A percentile compares a stretch with the other conserved stretches of the same genome.
These are phyloP conservation scores for Caenorhabditis briggsae DNA, from an alignment of 1,140 invertebrate species.

Conservation along the genomic window DNA sequence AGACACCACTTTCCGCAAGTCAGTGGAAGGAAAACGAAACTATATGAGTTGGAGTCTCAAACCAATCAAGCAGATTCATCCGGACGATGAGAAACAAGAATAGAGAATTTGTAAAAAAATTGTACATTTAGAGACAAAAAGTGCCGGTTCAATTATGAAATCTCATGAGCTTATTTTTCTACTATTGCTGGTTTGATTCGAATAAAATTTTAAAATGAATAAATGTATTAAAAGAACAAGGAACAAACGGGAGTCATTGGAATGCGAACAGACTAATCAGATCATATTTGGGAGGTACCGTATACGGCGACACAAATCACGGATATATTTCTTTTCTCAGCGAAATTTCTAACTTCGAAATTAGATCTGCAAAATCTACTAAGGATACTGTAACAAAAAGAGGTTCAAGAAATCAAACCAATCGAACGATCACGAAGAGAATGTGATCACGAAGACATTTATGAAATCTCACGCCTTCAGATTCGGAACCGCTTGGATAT, in stretches of 20 bases:
- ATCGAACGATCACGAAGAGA: background rate
- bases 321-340: no score
- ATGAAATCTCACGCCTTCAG: background rate
- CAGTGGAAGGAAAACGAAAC: slow-evolving; percentile 27
- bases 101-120: background rate
- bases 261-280: background rate
- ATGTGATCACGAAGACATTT: slow-evolving; percentile 12
- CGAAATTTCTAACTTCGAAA: no score
- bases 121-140: background rate
- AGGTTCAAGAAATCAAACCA: background rate
- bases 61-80: slow-evolving; percentile 46
- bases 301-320: no score
- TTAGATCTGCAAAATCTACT: no score
- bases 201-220: background rate
- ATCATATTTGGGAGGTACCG: no score
- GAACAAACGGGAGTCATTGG: background rate
- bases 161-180: slow-evolving; percentile 1
- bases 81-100: background rate
- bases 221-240: background rate
- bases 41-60: slow-evolving; percentile 42
- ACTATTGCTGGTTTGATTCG: background rate
- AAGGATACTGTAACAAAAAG: no score
- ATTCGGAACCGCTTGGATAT: background rate
- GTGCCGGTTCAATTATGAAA: background rate
- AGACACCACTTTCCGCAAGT: slow-evolving; percentile 59